Evolutionary conservation across 2,797 vertebrate genomes (phyloP).

Genomic region (Lagorchestes hirsutus): DNA sequence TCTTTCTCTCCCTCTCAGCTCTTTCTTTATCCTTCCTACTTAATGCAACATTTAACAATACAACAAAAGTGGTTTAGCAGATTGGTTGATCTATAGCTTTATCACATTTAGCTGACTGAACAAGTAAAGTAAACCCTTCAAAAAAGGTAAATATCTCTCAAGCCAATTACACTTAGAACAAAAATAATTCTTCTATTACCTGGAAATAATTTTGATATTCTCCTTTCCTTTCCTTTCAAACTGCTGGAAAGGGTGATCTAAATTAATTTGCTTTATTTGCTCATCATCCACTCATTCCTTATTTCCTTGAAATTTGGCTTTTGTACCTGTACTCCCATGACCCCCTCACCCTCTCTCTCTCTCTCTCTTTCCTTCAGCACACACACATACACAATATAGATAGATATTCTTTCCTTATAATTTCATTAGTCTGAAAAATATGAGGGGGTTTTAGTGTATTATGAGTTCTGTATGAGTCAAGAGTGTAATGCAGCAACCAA

Average conservation of each 20-base stretch:
- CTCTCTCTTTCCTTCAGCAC: background rate
- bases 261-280: background rate
- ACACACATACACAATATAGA: too few species aligned
- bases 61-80: background rate
- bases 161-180: background rate
- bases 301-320: background rate
- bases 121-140: background rate
- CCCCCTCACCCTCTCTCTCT: too few species aligned
- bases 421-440: background rate
- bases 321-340: background rate
- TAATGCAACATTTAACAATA: background rate
- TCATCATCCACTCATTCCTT: background rate
- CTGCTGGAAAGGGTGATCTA: background rate
- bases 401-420: background rate
- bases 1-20: background rate
- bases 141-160: background rate
- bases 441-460: background rate
- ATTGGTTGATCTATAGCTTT: background rate
- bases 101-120: background rate
- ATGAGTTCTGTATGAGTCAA: background rate
- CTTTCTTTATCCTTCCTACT: background rate
- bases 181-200: background rate
- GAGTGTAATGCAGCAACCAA: background rate
- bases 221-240: background rate
- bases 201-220: background rate